phyloP scores from a whole-genome alignment of 2,113 vertebrate genomes.

The Crotalus tigris region DNA sequence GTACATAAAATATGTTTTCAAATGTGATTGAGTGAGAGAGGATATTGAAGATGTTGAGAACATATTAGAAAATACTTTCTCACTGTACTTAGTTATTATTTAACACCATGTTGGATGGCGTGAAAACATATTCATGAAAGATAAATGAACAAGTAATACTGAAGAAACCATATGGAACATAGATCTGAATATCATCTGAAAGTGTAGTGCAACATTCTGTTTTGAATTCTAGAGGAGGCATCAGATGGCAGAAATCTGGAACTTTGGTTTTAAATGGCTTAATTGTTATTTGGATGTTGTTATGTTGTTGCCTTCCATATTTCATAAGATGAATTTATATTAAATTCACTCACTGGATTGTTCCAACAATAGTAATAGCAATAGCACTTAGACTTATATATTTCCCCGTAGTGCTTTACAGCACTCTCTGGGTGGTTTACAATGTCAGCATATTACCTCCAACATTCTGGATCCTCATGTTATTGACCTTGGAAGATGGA shows the following conservation, averaged over 20 bases:
- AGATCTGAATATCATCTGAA: not conserved
- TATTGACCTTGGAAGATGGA: not conserved
- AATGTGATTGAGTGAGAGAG: not conserved
- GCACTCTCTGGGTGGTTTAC: not conserved
- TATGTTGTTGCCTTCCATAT: not conserved
- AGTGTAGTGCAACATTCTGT: not conserved
- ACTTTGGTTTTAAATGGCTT: not conserved
- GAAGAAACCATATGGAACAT: not conserved
- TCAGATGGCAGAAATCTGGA: not conserved
- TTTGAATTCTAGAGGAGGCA: not conserved
- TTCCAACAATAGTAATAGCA: not conserved
- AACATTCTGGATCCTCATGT: not conserved
- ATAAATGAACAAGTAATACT: not conserved
- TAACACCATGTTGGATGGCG: not conserved
- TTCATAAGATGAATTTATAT: not conserved
- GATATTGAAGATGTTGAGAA: not conserved
- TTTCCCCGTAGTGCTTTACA: not conserved
- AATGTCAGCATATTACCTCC: not conserved
- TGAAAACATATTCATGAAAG: not conserved
- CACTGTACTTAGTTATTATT: not conserved
- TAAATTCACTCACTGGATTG: not conserved
- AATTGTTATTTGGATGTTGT: not conserved
- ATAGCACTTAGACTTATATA: no score
- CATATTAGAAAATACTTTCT: not conserved
- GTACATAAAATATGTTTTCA: not conserved